Conservation (phyloP, 2,888 invertebrate species). For the Sepiola atlantica region DNA sequence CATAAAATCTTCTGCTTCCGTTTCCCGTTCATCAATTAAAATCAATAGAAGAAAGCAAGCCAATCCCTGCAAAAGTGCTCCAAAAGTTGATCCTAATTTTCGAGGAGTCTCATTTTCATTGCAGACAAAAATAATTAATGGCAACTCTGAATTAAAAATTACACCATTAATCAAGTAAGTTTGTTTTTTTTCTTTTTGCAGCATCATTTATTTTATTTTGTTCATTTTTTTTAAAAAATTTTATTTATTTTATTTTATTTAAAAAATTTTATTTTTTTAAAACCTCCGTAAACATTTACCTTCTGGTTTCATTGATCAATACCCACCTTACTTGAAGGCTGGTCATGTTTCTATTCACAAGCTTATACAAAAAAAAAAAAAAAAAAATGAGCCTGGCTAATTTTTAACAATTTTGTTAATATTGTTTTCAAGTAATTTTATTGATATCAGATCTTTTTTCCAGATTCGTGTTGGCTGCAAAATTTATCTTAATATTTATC, state of each 20-base stretch:
- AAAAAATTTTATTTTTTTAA: neutral
- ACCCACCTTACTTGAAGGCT: neutral
- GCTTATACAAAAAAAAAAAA: neutral
- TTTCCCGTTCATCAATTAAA: neutral
- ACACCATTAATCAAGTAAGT: conserved; percentile 64
- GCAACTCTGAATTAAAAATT: conserved; percentile 58
- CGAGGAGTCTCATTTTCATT: conserved; percentile 64
- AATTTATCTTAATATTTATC: no score
- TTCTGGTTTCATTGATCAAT: neutral
- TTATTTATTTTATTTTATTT: neutral
- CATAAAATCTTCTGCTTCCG: neutral
- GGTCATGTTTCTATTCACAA: neutral
- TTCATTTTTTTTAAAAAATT: neutral
- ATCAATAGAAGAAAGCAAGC: conserved; percentile 56
- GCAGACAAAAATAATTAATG: conserved; percentile 58
- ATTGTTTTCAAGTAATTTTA: no score
- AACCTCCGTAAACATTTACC: neutral
- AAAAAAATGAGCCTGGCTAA: neutral
- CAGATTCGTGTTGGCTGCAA: no score
- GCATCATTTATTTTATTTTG: neutral
- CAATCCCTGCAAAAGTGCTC: conserved; percentile 61
- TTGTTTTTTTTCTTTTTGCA: neutral
- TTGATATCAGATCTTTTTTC: no score
- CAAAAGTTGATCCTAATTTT: conserved; percentile 64
- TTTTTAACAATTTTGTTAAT: neutral